Evolutionary conservation across 1,140 invertebrate species (phyloP).

Genomic region (Trachymyrmex septentrionalis): DNA sequence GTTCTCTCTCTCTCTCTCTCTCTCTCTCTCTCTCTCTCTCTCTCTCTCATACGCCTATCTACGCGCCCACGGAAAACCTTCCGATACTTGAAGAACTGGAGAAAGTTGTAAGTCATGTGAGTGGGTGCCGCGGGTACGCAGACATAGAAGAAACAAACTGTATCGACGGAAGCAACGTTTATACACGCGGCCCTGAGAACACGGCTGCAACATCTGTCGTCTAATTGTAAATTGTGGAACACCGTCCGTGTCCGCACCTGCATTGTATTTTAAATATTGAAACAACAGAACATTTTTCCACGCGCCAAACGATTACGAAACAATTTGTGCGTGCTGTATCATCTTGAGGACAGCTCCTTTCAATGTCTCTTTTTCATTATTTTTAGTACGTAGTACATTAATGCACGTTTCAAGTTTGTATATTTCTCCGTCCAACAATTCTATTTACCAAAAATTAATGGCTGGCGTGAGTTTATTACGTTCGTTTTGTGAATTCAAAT

Average conservation of each 20-base stretch:
- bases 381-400: neutral
- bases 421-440: neutral
- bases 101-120: conserved; percentile 22
- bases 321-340: neutral
- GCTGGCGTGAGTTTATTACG: neutral
- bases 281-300: conserved; percentile 7
- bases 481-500: conserved; percentile 1
- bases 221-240: neutral
- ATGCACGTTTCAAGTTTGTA: neutral
- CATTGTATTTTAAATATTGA: conserved; percentile 22
- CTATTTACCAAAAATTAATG: neutral
- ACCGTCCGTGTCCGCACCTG: neutral
- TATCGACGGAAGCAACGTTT: conserved; percentile 20
- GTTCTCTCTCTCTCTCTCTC: neutral
- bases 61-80: conserved; percentile 26
- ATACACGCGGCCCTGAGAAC: conserved; percentile 25
- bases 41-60: neutral
- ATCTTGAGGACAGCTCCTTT: neutral
- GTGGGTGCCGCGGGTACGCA: too few relatives aligned
- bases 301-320: conserved; percentile 4
- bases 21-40: neutral
- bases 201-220: conserved; percentile 46
- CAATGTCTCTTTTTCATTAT: neutral
- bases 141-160: conserved; percentile 1
- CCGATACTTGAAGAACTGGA: conserved; percentile 37